Percentiles rank a stretch among this genome's conserved stretches.
Conservation (phyloP, 2,113 vertebrate species). For the Barnardius zonarius region DNA sequence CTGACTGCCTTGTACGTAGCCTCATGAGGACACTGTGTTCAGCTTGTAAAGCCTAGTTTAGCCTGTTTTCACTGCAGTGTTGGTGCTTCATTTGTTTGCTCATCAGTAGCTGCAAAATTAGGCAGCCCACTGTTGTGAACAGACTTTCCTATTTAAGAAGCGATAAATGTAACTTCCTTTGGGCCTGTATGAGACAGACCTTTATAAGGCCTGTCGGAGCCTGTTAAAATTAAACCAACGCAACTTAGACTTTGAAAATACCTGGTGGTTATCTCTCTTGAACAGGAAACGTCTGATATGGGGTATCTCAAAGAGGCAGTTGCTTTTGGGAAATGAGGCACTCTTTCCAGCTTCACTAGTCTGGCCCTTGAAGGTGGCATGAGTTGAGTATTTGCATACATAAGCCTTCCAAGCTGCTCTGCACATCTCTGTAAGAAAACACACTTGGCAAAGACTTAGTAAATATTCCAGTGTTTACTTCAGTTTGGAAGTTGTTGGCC, state of each 20-base stretch:
- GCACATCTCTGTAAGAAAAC: background rate
- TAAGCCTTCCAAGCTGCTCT: background rate
- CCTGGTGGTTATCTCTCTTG: background rate
- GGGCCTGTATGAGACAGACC: rapidly evolving
- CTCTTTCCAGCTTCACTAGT: background rate
- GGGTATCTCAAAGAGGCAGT: background rate
- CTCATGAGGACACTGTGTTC: background rate
- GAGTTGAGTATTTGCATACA: background rate
- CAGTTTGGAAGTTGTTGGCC: background rate
- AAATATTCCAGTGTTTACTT: background rate
- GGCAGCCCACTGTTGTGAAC: background rate
- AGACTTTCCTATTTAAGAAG: background rate
- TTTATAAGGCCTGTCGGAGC: rapidly evolving
- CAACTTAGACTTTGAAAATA: background rate
- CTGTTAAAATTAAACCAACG: background rate
- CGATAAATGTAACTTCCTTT: background rate
- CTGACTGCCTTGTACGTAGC: background rate
- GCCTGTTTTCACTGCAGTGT: background rate
- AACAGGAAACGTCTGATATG: background rate
- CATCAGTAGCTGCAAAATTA: background rate
- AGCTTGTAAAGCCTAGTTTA: background rate
- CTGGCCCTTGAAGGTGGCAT: background rate
- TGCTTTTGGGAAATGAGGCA: background rate
- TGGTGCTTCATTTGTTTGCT: background rate
- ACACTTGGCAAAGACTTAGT: background rate